Evolutionary conservation across 2,888 invertebrate species (phyloP).

Genomic region (Perdita meconis): DNA sequence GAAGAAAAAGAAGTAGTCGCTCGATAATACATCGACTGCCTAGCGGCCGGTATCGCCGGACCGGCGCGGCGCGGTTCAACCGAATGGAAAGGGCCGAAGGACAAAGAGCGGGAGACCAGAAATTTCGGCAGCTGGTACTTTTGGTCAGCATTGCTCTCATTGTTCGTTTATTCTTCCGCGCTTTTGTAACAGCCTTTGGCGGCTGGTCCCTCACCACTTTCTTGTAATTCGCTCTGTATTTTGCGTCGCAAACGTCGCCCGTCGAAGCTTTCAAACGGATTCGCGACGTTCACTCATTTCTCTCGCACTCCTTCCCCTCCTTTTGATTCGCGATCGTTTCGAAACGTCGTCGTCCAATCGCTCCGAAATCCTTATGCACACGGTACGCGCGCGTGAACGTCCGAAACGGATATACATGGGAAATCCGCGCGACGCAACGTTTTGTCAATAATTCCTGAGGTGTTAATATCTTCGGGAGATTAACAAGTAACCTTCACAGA

Average conservation of each 20-base stretch:
- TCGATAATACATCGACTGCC: conserved; percentile 72
- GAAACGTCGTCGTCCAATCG: not conserved
- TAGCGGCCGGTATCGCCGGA: conserved; percentile 60
- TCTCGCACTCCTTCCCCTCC: not conserved
- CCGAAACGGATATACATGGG: not conserved
- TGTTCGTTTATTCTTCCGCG: conserved; percentile 34
- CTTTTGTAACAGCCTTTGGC: conserved; percentile 54
- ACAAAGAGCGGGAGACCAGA: conserved; percentile 59
- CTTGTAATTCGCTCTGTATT: conserved; percentile 11
- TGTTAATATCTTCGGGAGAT: conserved; percentile 42
- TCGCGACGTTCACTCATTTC: not conserved
- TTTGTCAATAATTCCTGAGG: conserved; percentile 35
- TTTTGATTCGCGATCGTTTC: not conserved
- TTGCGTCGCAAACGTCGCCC: not conserved
- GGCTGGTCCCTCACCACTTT: conserved; percentile 24
- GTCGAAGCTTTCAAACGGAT: not conserved
- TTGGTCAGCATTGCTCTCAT: conserved; percentile 35
- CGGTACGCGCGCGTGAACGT: not conserved
- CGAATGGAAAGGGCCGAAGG: conserved; percentile 37
- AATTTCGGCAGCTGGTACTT: conserved; percentile 70
- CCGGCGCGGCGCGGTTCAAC: conserved; percentile 21
- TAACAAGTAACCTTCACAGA: conserved; percentile 54
- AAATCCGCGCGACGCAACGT: not conserved
- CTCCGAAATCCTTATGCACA: not conserved
- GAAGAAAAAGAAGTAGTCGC: conserved; percentile 68